Conservation (phyloP, 2,888 invertebrate genomes). For the Cantharis lateralis region DNA sequence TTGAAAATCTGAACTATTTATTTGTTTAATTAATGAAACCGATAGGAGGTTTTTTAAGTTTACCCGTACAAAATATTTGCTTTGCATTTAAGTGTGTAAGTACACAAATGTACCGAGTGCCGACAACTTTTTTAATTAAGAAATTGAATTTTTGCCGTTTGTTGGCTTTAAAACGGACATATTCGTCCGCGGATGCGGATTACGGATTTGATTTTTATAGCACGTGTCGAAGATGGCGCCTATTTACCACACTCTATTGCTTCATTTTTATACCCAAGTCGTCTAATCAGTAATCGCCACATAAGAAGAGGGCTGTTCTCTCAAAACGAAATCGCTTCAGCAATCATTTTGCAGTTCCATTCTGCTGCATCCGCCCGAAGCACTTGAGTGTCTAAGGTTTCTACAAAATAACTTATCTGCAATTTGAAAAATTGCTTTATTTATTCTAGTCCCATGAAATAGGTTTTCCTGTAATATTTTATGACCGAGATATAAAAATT, state of each 20-base stretch:
- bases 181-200: background rate
- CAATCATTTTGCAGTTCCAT: slow-evolving; percentile 23
- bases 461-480: slow-evolving; percentile 30
- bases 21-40: background rate
- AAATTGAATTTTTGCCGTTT: background rate
- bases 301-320: background rate
- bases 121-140: background rate
- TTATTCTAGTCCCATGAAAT: slow-evolving; percentile 35
- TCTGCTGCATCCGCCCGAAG: slow-evolving; percentile 17
- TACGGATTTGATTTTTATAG: background rate
- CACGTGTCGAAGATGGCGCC: background rate
- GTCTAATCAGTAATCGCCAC: background rate
- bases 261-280: background rate
- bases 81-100: background rate
- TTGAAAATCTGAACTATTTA: background rate
- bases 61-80: background rate
- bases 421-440: slow-evolving; percentile 43
- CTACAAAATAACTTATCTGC: slow-evolving; percentile 36
- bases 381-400: slow-evolving; percentile 19
- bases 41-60: background rate
- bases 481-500: slow-evolving; percentile 27
- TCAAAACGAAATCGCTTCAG: slow-evolving; percentile 13
- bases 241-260: background rate
- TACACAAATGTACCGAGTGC: background rate
- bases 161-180: background rate